Evolutionary conservation across 2,797 vertebrate species (phyloP), one percentile per base, ranked within the genome.

Genomic region (Falco peregrinus): DNA sequence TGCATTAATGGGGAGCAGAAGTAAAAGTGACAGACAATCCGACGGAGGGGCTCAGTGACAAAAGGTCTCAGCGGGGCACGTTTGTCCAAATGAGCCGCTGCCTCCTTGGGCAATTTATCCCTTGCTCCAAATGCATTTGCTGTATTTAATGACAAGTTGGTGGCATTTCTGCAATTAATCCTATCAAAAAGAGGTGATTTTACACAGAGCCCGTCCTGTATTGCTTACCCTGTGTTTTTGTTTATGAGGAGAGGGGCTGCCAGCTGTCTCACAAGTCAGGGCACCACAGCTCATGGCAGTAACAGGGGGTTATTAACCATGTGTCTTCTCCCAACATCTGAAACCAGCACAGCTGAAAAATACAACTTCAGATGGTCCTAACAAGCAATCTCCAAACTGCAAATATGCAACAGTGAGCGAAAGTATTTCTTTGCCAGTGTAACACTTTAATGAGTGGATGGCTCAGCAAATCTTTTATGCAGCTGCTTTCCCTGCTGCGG

Each of bases 101-200:
- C 84, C 74, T 88, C 82, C 47, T 84, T 10, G 35, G 15, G 9
- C 1, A 4, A 95, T 97, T 97, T 97, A 96, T 96, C 87, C 90
- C 84, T 35, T 43, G 43, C 48, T 73, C 48, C 84, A 87, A 95
- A 96, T 89, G 65, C 85, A 84, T 96, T 96, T 93, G 60, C 87
- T 92, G 89, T 67, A 64, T 96, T 93, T 96, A 96, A 97, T 37
- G 95, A 93, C 87, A 96, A 87, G 70, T 71, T 76, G 73, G 90
- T 93, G 94, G 87, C 91, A 87, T 83, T 95, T 90, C 83, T 94
- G 95, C 94, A 96, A 97, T 96, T 96, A 96, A 93, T 94, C 90
- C 91, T 90, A 87, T 87, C 82, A 93, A 92, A 94, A 50, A 48
- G 77, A 96, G 70, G 76, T 74, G 50, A 87, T 95, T 91, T 93